Evolutionary conservation across 2,797 vertebrate genomes (phyloP).

Genomic region (Eurystomus glaucurus): DNA sequence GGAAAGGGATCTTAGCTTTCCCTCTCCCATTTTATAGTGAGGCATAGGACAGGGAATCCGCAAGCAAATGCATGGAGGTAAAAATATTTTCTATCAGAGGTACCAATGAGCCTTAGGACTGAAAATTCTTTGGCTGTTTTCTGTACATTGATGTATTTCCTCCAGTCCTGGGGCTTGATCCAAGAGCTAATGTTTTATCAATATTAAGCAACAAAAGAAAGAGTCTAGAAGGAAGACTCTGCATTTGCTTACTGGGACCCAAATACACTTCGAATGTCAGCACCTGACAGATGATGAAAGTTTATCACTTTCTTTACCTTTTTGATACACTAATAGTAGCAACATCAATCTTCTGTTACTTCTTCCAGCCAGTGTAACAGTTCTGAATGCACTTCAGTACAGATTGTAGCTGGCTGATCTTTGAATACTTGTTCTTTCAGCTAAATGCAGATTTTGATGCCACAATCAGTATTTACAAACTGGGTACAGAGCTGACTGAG

Average conservation of each 20-base stretch:
- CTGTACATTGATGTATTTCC: background rate
- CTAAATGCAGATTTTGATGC: background rate
- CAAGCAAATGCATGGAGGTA: background rate
- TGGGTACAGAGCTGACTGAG: too few relatives aligned
- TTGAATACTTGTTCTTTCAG: background rate
- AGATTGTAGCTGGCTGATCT: background rate
- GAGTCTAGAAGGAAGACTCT: background rate
- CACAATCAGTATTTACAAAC: background rate
- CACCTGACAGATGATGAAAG: background rate
- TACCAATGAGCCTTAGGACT: background rate
- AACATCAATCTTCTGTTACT: background rate
- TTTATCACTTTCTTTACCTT: background rate
- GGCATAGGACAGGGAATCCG: background rate
- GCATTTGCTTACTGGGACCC: background rate
- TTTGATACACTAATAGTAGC: background rate
- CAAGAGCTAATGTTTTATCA: background rate
- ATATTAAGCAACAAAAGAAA: background rate
- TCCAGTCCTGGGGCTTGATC: background rate
- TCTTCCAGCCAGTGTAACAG: background rate
- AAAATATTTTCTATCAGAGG: background rate
- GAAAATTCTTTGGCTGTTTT: background rate
- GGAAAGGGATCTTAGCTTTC: background rate
- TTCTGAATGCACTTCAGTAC: background rate
- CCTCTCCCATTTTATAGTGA: background rate
- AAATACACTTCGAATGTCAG: background rate